phyloP scores from a whole-genome alignment of 1,140 invertebrate species.

The Triops cancriformis region DNA sequence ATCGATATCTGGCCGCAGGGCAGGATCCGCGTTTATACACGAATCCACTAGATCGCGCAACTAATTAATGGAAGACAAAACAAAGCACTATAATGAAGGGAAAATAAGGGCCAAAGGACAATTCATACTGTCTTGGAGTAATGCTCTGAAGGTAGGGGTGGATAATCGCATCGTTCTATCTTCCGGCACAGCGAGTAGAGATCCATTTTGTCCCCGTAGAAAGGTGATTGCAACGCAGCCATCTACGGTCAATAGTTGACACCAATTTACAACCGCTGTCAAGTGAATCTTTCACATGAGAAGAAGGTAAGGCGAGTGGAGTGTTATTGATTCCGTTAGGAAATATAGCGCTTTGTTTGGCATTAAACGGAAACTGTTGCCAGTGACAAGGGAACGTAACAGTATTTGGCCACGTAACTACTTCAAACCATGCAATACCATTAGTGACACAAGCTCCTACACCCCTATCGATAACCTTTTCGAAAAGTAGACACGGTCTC shows the following conservation, averaged over 20 bases:
- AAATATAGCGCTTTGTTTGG: not conserved
- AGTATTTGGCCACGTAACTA: no score
- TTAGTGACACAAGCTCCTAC: no score
- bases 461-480: no score
- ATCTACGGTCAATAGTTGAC: conserved; percentile 43
- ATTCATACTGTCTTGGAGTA: conserved; percentile 56
- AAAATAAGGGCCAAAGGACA: not conserved
- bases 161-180: conserved; percentile 59
- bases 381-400: not conserved
- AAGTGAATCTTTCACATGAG: not conserved
- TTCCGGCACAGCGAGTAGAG: conserved; percentile 57
- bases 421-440: no score
- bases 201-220: conserved; percentile 60
- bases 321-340: not conserved
- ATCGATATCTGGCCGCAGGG: conserved; percentile 48
- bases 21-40: conserved; percentile 52
- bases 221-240: conserved; percentile 60
- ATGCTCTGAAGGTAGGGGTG: conserved; percentile 52
- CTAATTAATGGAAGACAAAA: conserved; percentile 39
- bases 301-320: not conserved
- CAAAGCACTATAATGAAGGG: not conserved
- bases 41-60: conserved; percentile 47
- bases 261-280: not conserved
- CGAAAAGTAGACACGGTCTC: no score
- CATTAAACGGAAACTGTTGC: not conserved